Evolutionary conservation across 2,113 vertebrate genomes (phyloP).

Genomic region (Willisornis vidua): DNA sequence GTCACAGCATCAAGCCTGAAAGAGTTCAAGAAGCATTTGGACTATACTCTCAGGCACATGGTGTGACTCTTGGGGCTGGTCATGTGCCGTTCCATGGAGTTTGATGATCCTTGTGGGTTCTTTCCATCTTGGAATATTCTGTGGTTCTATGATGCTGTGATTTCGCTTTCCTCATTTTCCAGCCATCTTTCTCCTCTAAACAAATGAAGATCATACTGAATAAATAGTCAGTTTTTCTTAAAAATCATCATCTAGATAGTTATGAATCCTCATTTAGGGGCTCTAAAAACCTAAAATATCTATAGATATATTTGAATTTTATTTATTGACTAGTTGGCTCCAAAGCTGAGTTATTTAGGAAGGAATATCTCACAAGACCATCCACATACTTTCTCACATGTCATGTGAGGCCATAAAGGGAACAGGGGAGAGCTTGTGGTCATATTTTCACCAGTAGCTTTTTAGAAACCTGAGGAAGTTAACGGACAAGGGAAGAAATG

Average conservation of each 20-base stretch:
- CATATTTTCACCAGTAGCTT: not conserved
- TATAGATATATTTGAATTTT: not conserved
- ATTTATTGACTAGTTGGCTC: not conserved
- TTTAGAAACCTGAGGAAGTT: not conserved
- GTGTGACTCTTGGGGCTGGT: not conserved
- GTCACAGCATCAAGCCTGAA: not conserved
- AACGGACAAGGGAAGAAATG: not conserved
- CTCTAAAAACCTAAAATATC: not conserved
- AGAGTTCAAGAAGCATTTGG: not conserved
- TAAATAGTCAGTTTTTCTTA: not conserved
- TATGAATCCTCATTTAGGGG: not conserved
- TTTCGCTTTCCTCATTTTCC: not conserved
- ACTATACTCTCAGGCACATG: not conserved
- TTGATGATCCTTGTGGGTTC: not conserved
- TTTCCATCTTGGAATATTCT: not conserved
- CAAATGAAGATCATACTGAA: not conserved
- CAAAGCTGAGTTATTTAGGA: not conserved
- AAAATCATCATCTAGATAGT: not conserved
- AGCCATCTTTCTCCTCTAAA: not conserved
- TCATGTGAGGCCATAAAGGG: not conserved
- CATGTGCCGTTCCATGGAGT: not conserved
- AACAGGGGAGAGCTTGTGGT: not conserved
- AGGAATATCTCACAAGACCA: not conserved
- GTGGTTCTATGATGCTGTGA: not conserved
- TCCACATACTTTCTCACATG: not conserved